Base-by-base conservation (phyloP, 37 sponge, comb jelly and placozoan species). In the Hexactinellida sp. region DNA sequence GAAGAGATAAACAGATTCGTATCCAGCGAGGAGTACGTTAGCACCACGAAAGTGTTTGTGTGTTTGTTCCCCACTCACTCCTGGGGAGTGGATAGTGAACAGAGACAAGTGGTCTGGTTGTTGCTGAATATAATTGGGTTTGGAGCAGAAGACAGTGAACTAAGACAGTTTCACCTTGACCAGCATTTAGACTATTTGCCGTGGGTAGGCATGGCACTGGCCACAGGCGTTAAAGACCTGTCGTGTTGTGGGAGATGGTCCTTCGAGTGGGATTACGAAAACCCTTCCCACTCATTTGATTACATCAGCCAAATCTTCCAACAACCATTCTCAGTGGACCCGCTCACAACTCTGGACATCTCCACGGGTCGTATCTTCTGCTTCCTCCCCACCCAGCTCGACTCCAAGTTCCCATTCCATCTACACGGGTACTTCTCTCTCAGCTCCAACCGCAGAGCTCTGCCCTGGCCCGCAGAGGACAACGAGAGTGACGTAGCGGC, bases 341-440 rank as follows among this genome's bases (percentile, higher is more conserved):
- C 25, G 13, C 19, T 21, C 3, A 63, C 34, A 7, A 23, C 3
- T 5, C 13, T 63, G 13, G 34, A 63, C 13, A 63, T 63, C 13
- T 63, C 76, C 5, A 63, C 76, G 30, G 76, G 76, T 63, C 25
- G 34, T 23, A 10, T 63, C 34, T 63, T 63, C 76, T 63, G 76
- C 13, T 63, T 63, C 30, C 76, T 63, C 13, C 76, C 76, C 25
- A 63, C 76, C 1, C 76, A 63, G 76, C 34, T 63, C 25, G 32
- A 63, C 3, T 63, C 76, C 76, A 63, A 63, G 34, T 63, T 63
- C 30, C 76, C 76, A 63, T 63, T 63, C 34, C 76, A 63, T n/a
- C 5, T 63, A 7, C 76, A 63, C 13, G 30, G 76, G 3, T 63
- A 63, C 76, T 63, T 63, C 76, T 63, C 76, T 25, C 76, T 63